A percentile compares a stretch with the other conserved stretches of the same genome.
Evolutionary conservation across 1,140 invertebrate species (phyloP).

Genomic region (Euura saliciscinereae): DNA sequence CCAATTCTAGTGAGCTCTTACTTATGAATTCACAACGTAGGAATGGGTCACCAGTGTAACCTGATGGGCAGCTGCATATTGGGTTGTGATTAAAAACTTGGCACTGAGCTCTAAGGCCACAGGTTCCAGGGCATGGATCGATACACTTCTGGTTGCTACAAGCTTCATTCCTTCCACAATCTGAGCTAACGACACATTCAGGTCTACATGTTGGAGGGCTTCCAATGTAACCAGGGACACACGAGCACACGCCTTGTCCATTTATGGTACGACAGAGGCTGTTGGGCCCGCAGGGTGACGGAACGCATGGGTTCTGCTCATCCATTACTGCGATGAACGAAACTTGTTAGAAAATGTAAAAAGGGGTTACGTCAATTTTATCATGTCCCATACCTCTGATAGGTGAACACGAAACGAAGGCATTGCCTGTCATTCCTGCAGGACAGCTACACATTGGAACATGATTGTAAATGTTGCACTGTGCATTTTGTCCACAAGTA

Average conservation of each 20-base stretch:
- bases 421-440: slow-evolving; percentile 68
- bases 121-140: slow-evolving; percentile 68
- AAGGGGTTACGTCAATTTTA: background rate
- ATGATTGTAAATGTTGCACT: slow-evolving; percentile 71
- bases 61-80: slow-evolving; percentile 44
- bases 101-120: slow-evolving; percentile 68
- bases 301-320: slow-evolving; percentile 51
- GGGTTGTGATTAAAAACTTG: slow-evolving; percentile 70
- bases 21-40: slow-evolving; percentile 39
- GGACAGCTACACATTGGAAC: slow-evolving; percentile 60
- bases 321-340: background rate
- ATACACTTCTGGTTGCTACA: slow-evolving; percentile 67
- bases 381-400: slow-evolving; percentile 58
- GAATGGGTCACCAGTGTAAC: slow-evolving; percentile 47
- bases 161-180: slow-evolving; percentile 56
- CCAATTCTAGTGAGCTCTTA: slow-evolving; percentile 42
- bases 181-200: slow-evolving; percentile 54
- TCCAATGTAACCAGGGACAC: slow-evolving; percentile 55
- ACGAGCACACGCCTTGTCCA: slow-evolving; percentile 54
- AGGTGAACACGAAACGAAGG: slow-evolving; percentile 65
- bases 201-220: slow-evolving; percentile 53
- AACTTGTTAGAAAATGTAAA: background rate
- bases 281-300: slow-evolving; percentile 66
- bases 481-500: slow-evolving; percentile 74
- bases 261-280: slow-evolving; percentile 60